Evolutionary conservation across 2,888 invertebrate genomes (phyloP).

Genomic region (Drosophila cognata): DNA sequence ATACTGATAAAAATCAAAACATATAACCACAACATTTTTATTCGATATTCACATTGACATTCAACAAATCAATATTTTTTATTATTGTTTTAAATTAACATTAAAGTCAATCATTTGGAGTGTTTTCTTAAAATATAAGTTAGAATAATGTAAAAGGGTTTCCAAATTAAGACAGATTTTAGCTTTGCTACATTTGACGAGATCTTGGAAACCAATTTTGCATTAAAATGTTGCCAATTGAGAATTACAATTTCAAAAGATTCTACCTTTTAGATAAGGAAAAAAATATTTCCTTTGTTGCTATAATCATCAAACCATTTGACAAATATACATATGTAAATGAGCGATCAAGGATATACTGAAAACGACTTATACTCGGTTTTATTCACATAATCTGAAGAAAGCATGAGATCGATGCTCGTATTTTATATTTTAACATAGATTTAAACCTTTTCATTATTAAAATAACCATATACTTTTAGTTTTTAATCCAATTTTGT

Average conservation of each 20-base stretch:
- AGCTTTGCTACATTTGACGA: not conserved
- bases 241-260: not conserved
- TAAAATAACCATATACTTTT: not conserved
- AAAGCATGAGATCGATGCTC: not conserved
- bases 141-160: not conserved
- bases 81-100: not conserved
- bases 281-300: not conserved
- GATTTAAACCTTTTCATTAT: not conserved
- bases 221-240: not conserved
- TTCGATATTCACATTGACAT: not conserved
- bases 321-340: not conserved
- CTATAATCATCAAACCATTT: not conserved
- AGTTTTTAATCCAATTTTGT: not conserved
- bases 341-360: too few species aligned
- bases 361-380: too few species aligned
- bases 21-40: not conserved
- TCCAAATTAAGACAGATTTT: not conserved
- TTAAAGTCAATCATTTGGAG: not conserved
- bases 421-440: not conserved
- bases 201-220: not conserved
- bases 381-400: not conserved
- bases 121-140: not conserved
- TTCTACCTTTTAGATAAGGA: not conserved
- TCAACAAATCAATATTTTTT: not conserved
- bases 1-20: not conserved